Conservation (phyloP, 2,888 invertebrate genomes). For the Cephus runcator region DNA sequence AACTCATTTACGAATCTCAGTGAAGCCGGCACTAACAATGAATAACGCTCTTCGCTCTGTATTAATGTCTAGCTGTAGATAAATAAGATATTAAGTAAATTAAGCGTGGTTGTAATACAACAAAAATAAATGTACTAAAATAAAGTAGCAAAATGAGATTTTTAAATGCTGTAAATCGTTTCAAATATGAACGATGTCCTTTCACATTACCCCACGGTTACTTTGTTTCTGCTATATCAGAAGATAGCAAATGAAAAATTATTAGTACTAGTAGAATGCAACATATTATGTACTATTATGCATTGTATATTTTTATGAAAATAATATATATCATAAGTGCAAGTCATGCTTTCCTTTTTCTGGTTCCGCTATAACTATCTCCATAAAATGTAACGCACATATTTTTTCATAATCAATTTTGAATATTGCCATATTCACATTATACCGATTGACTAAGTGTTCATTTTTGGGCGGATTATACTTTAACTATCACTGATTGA, state of each 20-base stretch:
- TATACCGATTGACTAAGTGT: too few species aligned
- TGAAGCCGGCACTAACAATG: not conserved
- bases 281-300: too few species aligned
- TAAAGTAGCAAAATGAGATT: not conserved
- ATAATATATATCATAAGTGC: too few species aligned
- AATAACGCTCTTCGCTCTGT: not conserved
- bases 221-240: not conserved
- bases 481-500: not conserved
- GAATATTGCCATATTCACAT: too few species aligned
- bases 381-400: too few species aligned
- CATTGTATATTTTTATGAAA: too few species aligned
- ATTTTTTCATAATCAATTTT: too few species aligned
- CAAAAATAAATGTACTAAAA: not conserved
- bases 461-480: too few species aligned
- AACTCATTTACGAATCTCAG: not conserved
- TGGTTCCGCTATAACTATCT: too few species aligned
- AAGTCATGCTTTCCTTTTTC: too few species aligned
- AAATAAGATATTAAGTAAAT: not conserved
- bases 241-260: too few species aligned
- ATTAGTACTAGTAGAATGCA: too few species aligned
- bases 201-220: not conserved
- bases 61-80: not conserved
- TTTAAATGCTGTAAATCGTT: not conserved
- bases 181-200: not conserved
- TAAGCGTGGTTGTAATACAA: not conserved